Evolutionary conservation across 2,113 vertebrate species (phyloP), one percentile per base, ranked within the genome.

Genomic region (Coptodon rendalli): DNA sequence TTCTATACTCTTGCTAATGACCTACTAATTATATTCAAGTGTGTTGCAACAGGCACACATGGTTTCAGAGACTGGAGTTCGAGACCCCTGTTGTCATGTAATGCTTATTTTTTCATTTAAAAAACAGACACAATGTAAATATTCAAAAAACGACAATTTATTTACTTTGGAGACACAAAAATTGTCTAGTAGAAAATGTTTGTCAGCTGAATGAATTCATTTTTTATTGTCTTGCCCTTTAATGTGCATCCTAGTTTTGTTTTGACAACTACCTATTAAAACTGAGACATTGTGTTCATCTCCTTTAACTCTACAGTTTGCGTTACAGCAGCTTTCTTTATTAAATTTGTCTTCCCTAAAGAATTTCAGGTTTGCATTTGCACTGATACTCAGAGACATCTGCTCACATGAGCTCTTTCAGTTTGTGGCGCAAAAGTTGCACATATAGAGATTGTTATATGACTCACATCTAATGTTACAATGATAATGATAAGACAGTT

Each of bases 401-500:
- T 68, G 36, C 7, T 71, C 63, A 71, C 36, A 40, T 0, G 12
- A 43, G 1, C 66, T 40, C 36, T 71, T 43, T 24, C 66, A 24
- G 36, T 71, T 16, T 24, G 36, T 71, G 63, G n/a, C 0, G 5
- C 43, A 71, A 3, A 71, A 24, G n/a, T 71, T 40, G n/a, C 63
- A 71, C 36, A 43, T 68, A 40, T 71, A 40, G 5, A 71, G 63
- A 71, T 9, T 22, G 66, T 71, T 68, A 40, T 40, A 68, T 68
- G 11, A 68, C 36, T 68, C 63, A 40, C 63, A 40, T 68, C 36
- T 68, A 68, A 68, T 68, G 36, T 22, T 22, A 68, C 11, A 68
- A 66, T 68, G 63, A 68, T 40, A 68, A 68, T 22, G 34, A 68
- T 68, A 68, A 68, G 63, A 68, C 36, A 24, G 63, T 40, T 68